Conservation (phyloP, 2,113 vertebrate species). For the Ornithorhynchus anatinus region DNA sequence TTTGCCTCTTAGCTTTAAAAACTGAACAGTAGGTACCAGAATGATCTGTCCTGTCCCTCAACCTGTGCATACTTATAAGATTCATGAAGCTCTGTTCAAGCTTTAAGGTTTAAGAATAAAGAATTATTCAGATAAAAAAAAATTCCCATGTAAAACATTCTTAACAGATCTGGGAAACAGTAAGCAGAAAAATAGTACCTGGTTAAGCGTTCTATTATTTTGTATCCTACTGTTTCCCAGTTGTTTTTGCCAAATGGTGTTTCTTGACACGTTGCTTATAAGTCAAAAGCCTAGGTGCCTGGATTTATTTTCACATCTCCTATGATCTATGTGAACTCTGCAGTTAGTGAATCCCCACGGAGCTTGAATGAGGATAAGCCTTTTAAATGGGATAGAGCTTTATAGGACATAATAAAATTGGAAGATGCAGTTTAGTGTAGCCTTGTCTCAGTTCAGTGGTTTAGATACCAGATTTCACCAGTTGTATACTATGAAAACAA, state of each 20-base stretch:
- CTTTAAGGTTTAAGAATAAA: background rate
- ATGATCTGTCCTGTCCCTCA: background rate
- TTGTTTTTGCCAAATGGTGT: background rate
- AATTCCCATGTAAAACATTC: too few relatives aligned
- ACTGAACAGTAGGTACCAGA: background rate
- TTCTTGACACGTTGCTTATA: background rate
- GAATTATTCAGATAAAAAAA: background rate
- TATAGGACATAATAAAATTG: background rate
- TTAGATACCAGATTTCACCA: background rate
- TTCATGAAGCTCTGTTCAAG: background rate
- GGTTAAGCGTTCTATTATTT: too few relatives aligned
- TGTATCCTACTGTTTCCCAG: too few relatives aligned
- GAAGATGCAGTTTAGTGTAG: background rate
- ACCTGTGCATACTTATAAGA: background rate
- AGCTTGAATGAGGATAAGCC: background rate
- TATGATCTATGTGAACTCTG: conserved; percentile 30
- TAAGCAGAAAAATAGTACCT: too few relatives aligned
- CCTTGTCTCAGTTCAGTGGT: background rate
- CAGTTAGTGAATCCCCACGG: conserved; percentile 24
- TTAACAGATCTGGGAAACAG: too few relatives aligned
- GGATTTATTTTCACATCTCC: conserved; percentile 22
- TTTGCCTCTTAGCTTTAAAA: background rate
- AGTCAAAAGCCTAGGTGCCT: background rate
- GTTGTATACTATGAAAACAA: background rate
- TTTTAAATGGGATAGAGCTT: background rate